Conservation (phyloP, 2,113 vertebrate genomes). For the Pomatostomus ruficeps region DNA sequence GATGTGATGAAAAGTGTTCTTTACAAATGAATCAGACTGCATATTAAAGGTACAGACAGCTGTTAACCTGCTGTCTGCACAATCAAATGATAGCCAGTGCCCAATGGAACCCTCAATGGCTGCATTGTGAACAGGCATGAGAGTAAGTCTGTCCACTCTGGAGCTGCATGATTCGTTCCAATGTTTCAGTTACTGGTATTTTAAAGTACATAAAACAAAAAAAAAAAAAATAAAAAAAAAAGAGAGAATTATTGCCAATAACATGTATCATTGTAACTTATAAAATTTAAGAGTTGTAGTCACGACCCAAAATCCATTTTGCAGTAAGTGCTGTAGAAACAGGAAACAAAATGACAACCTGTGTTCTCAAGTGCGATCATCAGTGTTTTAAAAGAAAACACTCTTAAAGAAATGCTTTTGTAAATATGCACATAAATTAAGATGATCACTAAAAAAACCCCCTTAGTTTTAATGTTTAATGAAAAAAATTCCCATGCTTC, state of each 20-base stretch:
- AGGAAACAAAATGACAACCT: background rate
- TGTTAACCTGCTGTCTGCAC: background rate
- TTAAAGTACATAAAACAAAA: background rate
- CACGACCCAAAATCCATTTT: background rate
- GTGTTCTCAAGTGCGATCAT: accelerated
- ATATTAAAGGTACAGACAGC: background rate
- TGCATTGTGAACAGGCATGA: background rate
- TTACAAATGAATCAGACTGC: background rate
- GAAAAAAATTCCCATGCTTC: background rate
- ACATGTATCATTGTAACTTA: background rate
- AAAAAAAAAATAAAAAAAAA: too few species aligned
- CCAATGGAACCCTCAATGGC: background rate
- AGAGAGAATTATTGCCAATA: background rate
- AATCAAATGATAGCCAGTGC: background rate
- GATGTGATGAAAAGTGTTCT: background rate
- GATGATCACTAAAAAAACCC: accelerated
- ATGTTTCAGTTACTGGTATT: background rate
- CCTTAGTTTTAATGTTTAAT: background rate
- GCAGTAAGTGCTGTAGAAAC: background rate
- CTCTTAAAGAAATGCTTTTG: background rate
- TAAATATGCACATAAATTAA: background rate
- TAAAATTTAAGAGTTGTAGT: background rate
- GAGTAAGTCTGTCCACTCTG: background rate
- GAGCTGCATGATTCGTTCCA: background rate
- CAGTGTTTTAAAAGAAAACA: background rate